phyloP scores from a whole-genome alignment of 30 jellyfish, hydroid and myxozoan genomes.

The Cassiopea andromeda region DNA sequence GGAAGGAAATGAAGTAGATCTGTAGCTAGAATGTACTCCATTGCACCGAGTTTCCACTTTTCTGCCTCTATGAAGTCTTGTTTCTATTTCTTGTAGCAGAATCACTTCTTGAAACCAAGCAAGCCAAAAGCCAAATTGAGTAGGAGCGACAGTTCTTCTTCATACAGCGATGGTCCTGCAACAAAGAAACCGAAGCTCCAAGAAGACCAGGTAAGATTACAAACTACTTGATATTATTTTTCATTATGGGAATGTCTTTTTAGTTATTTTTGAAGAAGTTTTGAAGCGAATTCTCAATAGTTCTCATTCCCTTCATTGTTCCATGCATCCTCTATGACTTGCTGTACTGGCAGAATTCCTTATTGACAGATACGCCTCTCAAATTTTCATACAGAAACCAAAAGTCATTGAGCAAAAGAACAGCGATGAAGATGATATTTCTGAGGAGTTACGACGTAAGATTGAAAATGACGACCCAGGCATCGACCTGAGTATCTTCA shows the following conservation, averaged over 20 bases:
- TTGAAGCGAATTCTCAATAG: neutral
- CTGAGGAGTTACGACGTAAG: constrained; percentile 63
- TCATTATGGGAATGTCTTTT: neutral
- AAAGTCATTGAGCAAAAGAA: neutral
- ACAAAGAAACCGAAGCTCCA: constrained; percentile 22
- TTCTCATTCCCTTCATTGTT: neutral
- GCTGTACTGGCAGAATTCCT: neutral
- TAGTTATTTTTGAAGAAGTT: neutral
- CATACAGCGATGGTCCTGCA: constrained; percentile 45
- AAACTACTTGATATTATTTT: neutral
- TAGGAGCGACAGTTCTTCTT: constrained; percentile 52
- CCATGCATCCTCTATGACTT: neutral
- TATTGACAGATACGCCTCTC: neutral
- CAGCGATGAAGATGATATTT: constrained; percentile 24
- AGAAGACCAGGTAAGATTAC: constrained; percentile 11
- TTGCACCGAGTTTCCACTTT: too few relatives aligned
- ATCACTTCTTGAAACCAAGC: constrained; percentile 26
- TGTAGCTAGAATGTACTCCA: too few relatives aligned
- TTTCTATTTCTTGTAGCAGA: neutral
- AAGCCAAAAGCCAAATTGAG: constrained; percentile 47
- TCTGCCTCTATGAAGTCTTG: neutral
- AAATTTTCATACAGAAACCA: constrained; percentile 16
- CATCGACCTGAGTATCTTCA: constrained; percentile 49
- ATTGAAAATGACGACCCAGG: constrained; percentile 97
- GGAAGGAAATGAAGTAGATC: too few relatives aligned